These are phyloP conservation scores for Gymnopithys bicolor DNA, from an alignment of 2,797 vertebrate genomes.

Conservation along the genomic window DNA sequence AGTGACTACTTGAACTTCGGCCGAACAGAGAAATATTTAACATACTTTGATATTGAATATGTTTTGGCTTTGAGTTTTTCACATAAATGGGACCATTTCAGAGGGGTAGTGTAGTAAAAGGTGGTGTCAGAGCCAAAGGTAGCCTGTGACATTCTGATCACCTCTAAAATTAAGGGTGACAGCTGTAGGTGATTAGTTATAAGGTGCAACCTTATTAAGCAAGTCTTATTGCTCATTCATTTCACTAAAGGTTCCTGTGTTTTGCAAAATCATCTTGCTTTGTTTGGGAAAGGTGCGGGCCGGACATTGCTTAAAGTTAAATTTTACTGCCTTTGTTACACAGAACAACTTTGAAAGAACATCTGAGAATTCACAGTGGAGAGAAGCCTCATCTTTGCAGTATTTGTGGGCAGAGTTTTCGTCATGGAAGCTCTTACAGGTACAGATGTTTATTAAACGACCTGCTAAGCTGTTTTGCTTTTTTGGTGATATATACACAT, in stretches of 20 bases:
- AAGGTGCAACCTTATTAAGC: background rate
- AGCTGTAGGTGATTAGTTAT: background rate
- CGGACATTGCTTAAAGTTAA: background rate
- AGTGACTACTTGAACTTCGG: background rate
- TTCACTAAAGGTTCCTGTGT: background rate
- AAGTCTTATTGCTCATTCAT: background rate
- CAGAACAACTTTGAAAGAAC: conserved; percentile 95
- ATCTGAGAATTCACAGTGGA: conserved; percentile 96
- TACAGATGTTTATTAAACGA: conserved; percentile 45
- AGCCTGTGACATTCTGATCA: background rate
- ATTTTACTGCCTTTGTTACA: conserved; percentile 1
- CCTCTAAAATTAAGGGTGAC: background rate
- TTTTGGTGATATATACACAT: background rate
- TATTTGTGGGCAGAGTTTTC: conserved; percentile 97
- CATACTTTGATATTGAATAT: background rate
- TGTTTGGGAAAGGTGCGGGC: background rate
- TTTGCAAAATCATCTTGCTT: background rate
- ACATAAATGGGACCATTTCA: background rate
- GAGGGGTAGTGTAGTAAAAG: background rate
- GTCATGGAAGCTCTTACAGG: conserved; percentile 98
- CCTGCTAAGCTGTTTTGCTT: background rate
- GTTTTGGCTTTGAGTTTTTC: background rate
- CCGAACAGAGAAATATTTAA: background rate
- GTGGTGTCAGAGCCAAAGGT: background rate
- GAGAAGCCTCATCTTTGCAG: conserved; percentile 98